Conservation (phyloP, 1,140 invertebrate genomes). For the Meloidogyne chitwoodi region DNA sequence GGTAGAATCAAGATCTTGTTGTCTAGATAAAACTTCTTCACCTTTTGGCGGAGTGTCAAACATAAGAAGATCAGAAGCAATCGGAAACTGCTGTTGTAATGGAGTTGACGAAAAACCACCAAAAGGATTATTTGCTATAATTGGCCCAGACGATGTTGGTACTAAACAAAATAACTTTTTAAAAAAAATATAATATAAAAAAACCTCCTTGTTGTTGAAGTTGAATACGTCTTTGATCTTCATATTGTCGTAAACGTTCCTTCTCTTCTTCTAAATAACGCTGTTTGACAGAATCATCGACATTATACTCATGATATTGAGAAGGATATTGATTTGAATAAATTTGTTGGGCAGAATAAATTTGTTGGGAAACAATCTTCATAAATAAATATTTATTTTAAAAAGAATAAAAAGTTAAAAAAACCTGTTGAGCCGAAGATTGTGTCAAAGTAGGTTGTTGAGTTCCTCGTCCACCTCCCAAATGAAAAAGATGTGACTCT, state of each 20-base stretch:
- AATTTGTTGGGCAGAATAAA: conserved; percentile 17
- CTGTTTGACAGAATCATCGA: conserved; percentile 53
- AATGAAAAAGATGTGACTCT: conserved; percentile 84
- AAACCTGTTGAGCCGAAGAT: conserved; percentile 35
- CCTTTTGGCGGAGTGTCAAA: conserved; percentile 27
- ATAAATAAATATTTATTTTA: background rate
- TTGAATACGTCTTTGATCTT: conserved; percentile 50
- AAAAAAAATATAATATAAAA: conserved; percentile 29
- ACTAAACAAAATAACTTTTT: background rate
- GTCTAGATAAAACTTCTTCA: background rate
- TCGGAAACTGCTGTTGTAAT: background rate
- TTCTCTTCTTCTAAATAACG: conserved; percentile 58
- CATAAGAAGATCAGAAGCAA: conserved; percentile 15
- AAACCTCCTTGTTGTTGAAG: conserved; percentile 65
- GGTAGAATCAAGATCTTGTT: conserved; percentile 17
- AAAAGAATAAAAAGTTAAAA: conserved; percentile 12
- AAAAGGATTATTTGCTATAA: conserved; percentile 14
- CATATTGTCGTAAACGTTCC: conserved; percentile 55
- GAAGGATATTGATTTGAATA: conserved; percentile 16
- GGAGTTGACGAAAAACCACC: background rate
- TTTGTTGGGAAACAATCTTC: conserved; percentile 45
- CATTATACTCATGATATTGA: background rate
- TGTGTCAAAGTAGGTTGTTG: conserved; percentile 30
- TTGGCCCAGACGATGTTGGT: conserved; percentile 38
- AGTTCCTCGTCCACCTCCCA: conserved; percentile 68